These are phyloP conservation scores for Euspilapteryx auroguttella DNA, from an alignment of 2,888 invertebrate species.

Conservation along the genomic window DNA sequence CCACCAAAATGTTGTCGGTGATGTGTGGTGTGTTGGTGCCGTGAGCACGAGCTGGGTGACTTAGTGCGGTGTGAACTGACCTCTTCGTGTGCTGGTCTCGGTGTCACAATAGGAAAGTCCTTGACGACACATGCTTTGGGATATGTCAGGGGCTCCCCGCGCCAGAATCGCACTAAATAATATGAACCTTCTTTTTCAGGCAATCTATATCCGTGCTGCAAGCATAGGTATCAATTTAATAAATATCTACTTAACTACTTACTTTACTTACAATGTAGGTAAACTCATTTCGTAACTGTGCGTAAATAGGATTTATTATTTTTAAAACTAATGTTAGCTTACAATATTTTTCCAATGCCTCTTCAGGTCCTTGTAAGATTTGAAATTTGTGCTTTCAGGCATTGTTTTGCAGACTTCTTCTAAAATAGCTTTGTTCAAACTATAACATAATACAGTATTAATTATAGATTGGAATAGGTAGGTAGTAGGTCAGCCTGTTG, in stretches of 20 bases:
- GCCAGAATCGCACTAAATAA: slow-evolving; percentile 39
- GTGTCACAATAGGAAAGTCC: slow-evolving; percentile 33
- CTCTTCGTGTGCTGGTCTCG: slow-evolving; percentile 23
- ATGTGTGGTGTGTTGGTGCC: too few relatives aligned
- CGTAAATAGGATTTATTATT: too few relatives aligned
- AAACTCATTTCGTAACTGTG: too few relatives aligned
- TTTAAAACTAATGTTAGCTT: too few relatives aligned
- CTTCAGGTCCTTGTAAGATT: slow-evolving; percentile 42
- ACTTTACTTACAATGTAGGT: too few relatives aligned
- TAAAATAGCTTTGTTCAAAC: slow-evolving; percentile 35
- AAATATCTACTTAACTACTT: too few relatives aligned
- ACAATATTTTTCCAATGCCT: slow-evolving; percentile 60
- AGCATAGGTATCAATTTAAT: too few relatives aligned
- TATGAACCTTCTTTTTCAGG: slow-evolving; percentile 31
- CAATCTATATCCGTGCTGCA: slow-evolving; percentile 42
- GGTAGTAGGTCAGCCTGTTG: too few relatives aligned
- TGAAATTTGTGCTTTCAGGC: slow-evolving; percentile 27
- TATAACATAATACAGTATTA: slow-evolving; percentile 13
- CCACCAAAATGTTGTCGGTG: too few relatives aligned
- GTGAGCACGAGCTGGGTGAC: too few relatives aligned
- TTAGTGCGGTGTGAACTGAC: too few relatives aligned
- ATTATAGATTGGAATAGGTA: background rate
- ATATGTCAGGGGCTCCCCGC: slow-evolving; percentile 41
- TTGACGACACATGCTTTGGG: slow-evolving; percentile 31
- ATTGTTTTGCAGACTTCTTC: slow-evolving; percentile 22